Base-by-base conservation (phyloP, 2,113 vertebrate genomes). In the Carassius carassius region DNA sequence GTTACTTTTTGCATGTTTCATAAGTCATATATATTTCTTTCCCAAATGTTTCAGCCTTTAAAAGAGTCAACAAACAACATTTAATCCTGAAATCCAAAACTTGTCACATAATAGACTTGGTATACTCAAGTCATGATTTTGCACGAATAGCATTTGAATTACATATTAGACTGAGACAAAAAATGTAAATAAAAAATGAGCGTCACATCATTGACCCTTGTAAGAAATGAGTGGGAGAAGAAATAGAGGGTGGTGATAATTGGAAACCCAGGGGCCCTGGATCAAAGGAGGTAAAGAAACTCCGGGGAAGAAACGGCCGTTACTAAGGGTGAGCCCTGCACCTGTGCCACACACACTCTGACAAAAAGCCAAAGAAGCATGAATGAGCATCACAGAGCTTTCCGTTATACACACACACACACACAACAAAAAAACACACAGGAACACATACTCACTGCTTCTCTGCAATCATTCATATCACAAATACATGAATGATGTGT, bases 401-500 rank as follows among this genome's bases (percentile, higher is more conserved):
- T 79, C 79, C 76, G 37, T 69, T 85, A 56, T 72, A 44, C 56
- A 62, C 49, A 17, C 70, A 11, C 37, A 75, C 35, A 37, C 35
- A 73, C 81, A 83, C 21, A 47, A 70, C 29, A 37, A 70, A 29
- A 37, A 73, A 56, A 29, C 8, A 44, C 54, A 74, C 51, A 76
- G 21, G 58, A 78, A 58, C 58, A 81, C 77, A 84, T 58, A 65
- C 75, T 12, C 49, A 44, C 63, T 65, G 56, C 75, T 69, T 70
- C 56, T 35, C n/a, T 29, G 74, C 29, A 70, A 4, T 54, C 65
- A 83, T 58, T 87, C 85, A 78, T 76, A 79, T 79, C 77, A 73
- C 47, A 83, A 77, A 74, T 79, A 75, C 74, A 83, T 17, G 75
- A 69, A 85, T 74, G 83, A 87, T 78, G 74, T 73, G 79, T 83